These are phyloP conservation scores for Champsocephalus gunnari DNA, from an alignment of 2,797 vertebrate species.

Conservation along the genomic window DNA sequence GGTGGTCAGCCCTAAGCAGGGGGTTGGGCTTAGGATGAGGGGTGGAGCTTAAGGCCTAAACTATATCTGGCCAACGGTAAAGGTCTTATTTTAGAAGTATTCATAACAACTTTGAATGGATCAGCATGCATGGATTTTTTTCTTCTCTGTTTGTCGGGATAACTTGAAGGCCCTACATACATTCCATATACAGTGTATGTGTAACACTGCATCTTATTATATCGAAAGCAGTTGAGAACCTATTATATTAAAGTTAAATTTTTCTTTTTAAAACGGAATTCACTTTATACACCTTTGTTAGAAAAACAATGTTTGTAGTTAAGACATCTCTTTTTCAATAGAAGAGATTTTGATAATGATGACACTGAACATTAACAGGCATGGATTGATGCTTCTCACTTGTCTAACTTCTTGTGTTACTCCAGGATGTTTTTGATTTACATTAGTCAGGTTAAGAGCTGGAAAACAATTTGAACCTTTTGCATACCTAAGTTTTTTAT, in stretches of 20 bases:
- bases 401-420: conserved; percentile 76
- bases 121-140: neutral
- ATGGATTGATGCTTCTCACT: conserved; percentile 71
- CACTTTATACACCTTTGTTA: conserved; percentile 35
- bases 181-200: conserved; percentile 1
- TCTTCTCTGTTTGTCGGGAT: neutral
- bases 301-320: conserved; percentile 57
- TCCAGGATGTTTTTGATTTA: conserved; percentile 81
- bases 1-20: conserved; percentile 61
- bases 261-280: conserved; percentile 47
- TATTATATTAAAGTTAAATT: conserved; percentile 30
- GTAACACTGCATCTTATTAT: conserved; percentile 38
- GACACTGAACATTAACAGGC: conserved; percentile 66
- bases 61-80: conserved; percentile 6
- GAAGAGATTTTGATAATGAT: conserved; percentile 67
- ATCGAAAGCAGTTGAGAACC: conserved; percentile 27
- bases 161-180: neutral
- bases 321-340: conserved; percentile 55
- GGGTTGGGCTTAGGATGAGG: conserved; percentile 62
- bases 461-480: conserved; percentile 83
- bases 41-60: conserved; percentile 49
- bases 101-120: conserved; percentile 16
- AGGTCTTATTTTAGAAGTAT: neutral
- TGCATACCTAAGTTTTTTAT: conserved; percentile 74
- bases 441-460: conserved; percentile 83